A percentile compares a stretch with the other conserved stretches of the same genome.
These are phyloP conservation scores for Gallinago media DNA, from an alignment of 2,113 vertebrate species.

Conservation along the genomic window DNA sequence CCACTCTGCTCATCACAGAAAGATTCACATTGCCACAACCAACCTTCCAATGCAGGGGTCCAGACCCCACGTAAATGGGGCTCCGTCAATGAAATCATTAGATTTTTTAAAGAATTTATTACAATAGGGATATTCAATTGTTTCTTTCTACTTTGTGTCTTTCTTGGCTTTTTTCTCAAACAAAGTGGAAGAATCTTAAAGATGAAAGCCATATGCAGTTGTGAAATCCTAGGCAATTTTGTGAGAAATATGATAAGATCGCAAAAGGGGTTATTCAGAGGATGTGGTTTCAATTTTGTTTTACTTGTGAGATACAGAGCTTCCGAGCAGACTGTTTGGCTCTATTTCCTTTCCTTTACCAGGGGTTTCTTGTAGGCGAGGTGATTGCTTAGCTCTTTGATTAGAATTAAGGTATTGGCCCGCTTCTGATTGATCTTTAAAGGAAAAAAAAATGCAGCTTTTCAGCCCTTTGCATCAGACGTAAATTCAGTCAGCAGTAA, in stretches of 20 bases:
- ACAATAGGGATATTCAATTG: neutral
- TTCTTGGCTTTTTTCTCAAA: neutral
- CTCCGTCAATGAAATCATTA: neutral
- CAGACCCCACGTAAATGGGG: neutral
- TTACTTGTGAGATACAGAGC: neutral
- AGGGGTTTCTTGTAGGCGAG: neutral
- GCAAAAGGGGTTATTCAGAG: neutral
- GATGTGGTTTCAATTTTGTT: neutral
- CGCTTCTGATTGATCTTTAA: neutral
- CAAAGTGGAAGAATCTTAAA: neutral
- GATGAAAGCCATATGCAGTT: neutral
- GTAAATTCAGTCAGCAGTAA: slow-evolving; percentile 26
- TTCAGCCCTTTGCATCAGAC: neutral
- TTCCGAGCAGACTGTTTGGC: neutral
- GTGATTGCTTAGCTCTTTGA: neutral
- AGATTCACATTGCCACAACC: neutral
- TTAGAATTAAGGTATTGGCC: neutral
- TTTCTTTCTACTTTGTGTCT: neutral
- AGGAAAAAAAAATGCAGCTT: neutral
- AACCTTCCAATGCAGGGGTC: neutral
- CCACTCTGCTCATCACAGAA: neutral
- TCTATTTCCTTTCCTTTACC: neutral
- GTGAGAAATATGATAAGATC: neutral
- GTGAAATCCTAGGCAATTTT: neutral
- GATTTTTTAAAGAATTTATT: neutral